Base-by-base conservation (phyloP, 2,797 vertebrate species). In the Eidolon dupreanum region DNA sequence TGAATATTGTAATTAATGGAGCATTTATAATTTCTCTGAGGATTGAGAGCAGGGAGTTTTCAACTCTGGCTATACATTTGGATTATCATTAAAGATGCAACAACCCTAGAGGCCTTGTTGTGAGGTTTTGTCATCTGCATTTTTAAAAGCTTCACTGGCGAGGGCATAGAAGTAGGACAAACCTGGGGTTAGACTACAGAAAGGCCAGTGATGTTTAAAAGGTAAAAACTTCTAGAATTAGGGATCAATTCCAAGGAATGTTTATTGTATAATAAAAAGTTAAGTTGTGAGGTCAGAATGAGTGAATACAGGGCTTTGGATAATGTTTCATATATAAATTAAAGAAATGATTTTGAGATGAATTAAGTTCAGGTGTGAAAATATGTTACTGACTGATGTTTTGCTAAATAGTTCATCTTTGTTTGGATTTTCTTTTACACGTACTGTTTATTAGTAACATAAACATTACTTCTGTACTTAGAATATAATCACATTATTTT, bases 21-120 rank as follows among this genome's bases (percentile, higher is more conserved):
- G 6, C 20, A 77, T 83, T 93, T 82, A 61, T 82, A 70, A 82
- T 82, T 91, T 93, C 46, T 86, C 43, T 24, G n/a, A 88, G 16
- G 28, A 53, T 7, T 71, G 49, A 55, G 61, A 77, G 1, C 8
- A 28, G 28, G 36, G 38, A 6, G 5, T 75, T 82, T 74, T 83
- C 28, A 75, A 15, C 28, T 81, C 38, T 36, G 49, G 26, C 24
- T 74, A 2, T 73, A 17, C 53, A 87, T 41, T 43, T 49, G 15
- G 20, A 61, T 84, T 51, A 49, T 55, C 46, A 8, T 71, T 89
- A 78, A 88, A n/a, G 61, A 71, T 88, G 11, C 19, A 71, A n/a
- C 33, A 61, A 70, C 31, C 24, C n/a, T 15, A 63, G 70, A 87
- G 51, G 68, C 16, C 49, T 88, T 57, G 24, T 31, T 19, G 31